phyloP scores from a whole-genome alignment of 2,797 vertebrate genomes.

The Tenualosa ilisha region DNA sequence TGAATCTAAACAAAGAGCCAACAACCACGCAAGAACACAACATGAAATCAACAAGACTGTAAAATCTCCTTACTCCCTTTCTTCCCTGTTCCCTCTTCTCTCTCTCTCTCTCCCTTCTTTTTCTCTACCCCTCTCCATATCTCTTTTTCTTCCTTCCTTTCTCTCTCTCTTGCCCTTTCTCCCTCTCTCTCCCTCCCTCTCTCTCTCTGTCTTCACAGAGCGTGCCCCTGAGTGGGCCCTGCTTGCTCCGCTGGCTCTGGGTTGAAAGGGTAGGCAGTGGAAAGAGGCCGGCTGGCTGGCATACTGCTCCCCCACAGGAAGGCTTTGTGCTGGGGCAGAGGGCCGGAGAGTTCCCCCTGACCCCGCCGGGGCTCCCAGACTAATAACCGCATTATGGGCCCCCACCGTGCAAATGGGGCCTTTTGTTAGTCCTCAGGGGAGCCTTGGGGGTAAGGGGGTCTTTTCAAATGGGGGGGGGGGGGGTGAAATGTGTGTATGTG shows the following conservation, averaged over 20 bases:
- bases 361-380: slow-evolving; percentile 55
- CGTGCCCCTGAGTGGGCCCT: not conserved
- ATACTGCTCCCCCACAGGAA: slow-evolving; percentile 40
- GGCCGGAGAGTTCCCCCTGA: slow-evolving; percentile 53
- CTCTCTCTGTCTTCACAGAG: not conserved
- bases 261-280: not conserved
- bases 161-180: too few relatives aligned
- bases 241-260: not conserved
- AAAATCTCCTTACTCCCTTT: not conserved
- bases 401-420: slow-evolving; percentile 62
- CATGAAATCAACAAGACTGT: not conserved
- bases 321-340: slow-evolving; percentile 53
- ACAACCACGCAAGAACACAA: not conserved
- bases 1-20: not conserved
- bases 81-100: not conserved
- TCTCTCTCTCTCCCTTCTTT: too few relatives aligned
- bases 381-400: slow-evolving; percentile 63
- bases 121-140: not conserved
- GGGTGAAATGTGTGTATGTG: slow-evolving; percentile 16
- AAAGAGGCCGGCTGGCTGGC: not conserved
- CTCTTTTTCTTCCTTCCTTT: not conserved
- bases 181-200: not conserved
- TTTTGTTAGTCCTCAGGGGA: slow-evolving; percentile 57
- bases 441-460: slow-evolving; percentile 44
- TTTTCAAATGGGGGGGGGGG: slow-evolving; percentile 37